phyloP scores from a whole-genome alignment of 2,797 vertebrate genomes.

The Falco peregrinus region DNA sequence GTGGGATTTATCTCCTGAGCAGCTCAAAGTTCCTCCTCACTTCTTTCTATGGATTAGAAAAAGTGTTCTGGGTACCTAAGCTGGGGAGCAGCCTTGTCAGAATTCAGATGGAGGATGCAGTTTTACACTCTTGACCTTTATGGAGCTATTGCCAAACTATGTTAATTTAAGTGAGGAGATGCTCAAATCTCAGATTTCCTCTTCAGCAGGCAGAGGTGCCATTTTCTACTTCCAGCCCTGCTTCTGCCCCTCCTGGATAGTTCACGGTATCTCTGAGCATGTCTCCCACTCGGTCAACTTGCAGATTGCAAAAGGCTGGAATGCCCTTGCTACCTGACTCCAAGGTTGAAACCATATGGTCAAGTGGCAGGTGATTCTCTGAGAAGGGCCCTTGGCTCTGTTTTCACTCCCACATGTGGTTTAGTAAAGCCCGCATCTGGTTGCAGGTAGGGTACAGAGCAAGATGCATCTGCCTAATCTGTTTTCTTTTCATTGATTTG shows the following conservation, averaged over 20 bases:
- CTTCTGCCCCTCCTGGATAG: background rate
- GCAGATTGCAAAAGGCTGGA: conserved; percentile 61
- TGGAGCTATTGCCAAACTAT: background rate
- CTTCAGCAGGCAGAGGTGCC: background rate
- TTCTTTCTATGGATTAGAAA: background rate
- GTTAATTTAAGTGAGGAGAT: background rate
- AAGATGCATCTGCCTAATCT: conserved; percentile 54
- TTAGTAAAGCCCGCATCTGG: conserved; percentile 65
- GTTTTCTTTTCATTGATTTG: conserved; percentile 33
- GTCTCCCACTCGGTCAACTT: conserved; percentile 62
- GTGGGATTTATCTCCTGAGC: background rate
- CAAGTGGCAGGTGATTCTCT: conserved; percentile 68
- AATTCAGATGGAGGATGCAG: background rate
- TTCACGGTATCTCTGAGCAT: conserved; percentile 24
- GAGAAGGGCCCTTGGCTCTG: conserved; percentile 71
- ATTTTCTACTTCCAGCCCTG: background rate
- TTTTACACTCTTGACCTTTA: background rate
- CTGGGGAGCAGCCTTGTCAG: background rate
- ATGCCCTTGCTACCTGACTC: conserved; percentile 72
- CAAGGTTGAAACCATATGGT: conserved; percentile 81
- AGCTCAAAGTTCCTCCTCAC: background rate
- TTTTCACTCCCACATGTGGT: conserved; percentile 68
- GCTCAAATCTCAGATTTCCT: background rate
- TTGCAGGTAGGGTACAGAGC: conserved; percentile 28
- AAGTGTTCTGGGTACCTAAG: background rate